These are phyloP conservation scores for Lissocephala sabroskyi DNA, from an alignment of 2,888 invertebrate genomes.

Conservation along the genomic window DNA sequence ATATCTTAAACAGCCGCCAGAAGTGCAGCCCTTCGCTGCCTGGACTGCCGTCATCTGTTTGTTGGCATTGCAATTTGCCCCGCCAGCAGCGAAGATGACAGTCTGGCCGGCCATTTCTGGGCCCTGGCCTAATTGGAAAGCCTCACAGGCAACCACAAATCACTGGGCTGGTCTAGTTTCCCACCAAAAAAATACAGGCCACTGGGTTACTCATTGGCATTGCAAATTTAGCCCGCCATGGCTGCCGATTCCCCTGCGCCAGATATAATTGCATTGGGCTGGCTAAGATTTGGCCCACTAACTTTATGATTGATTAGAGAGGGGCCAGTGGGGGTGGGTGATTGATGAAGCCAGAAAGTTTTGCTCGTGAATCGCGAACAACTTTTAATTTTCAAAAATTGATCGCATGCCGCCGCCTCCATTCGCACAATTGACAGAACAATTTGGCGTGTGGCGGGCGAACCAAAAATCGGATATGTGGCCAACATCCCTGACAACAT, in stretches of 20 bases:
- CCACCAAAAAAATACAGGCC: not conserved
- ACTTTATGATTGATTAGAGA: too few relatives aligned
- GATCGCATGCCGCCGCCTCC: too few relatives aligned
- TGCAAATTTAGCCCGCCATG: too few relatives aligned
- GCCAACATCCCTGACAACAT: constrained; percentile 14
- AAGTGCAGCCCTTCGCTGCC: not conserved
- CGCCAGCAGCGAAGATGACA: constrained; percentile 38
- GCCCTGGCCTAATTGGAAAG: constrained; percentile 51
- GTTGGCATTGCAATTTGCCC: constrained; percentile 41
- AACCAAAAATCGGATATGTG: too few relatives aligned
- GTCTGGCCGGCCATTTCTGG: constrained; percentile 16
- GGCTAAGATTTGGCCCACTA: too few relatives aligned
- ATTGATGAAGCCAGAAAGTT: too few relatives aligned
- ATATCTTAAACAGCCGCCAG: constrained; percentile 43
- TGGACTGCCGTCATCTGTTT: constrained; percentile 19
- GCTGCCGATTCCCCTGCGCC: too few relatives aligned
- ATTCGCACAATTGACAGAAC: constrained; percentile 1
- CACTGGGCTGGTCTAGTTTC: not conserved
- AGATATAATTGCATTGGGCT: too few relatives aligned
- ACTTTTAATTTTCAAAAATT: too few relatives aligned
- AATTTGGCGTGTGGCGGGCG: not conserved
- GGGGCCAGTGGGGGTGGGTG: too few relatives aligned
- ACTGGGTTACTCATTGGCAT: constrained; percentile 19
- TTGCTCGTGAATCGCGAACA: too few relatives aligned
- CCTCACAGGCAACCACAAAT: constrained; percentile 27